phyloP scores from a whole-genome alignment of 92 coral and sea anemone species.

The Porites rus region DNA sequence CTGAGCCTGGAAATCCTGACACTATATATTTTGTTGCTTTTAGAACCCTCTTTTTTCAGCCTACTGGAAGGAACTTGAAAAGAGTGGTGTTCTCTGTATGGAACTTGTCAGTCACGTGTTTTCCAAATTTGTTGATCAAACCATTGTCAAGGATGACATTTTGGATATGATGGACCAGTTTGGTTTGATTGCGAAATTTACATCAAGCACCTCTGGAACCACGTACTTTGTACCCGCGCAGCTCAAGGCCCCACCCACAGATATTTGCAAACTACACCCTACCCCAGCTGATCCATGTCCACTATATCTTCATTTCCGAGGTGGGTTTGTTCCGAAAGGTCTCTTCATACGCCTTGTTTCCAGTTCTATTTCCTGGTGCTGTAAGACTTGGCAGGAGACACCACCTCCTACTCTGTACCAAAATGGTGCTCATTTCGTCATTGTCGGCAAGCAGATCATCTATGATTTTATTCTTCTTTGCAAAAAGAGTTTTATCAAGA shows the following conservation, averaged over 20 bases:
- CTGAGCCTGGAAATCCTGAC: no score
- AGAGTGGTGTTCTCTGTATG: neutral
- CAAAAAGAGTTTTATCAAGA: neutral
- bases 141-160: neutral
- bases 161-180: constrained; percentile 13
- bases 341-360: neutral
- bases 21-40: neutral
- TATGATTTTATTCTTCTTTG: neutral
- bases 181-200: neutral
- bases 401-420: neutral
- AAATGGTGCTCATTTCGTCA: neutral
- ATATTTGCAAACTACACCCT: neutral
- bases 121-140: neutral
- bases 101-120: neutral
- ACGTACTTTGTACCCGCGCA: neutral
- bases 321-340: constrained; percentile 9
- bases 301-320: neutral
- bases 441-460: neutral
- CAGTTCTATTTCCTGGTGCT: neutral
- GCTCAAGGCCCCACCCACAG: neutral
- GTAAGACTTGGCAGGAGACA: neutral
- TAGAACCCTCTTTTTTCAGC: neutral
- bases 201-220: neutral
- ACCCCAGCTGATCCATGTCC: neutral
- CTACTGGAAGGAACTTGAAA: neutral